Base-by-base conservation (phyloP, 2,888 invertebrate genomes). In the Dynastes tityus region DNA sequence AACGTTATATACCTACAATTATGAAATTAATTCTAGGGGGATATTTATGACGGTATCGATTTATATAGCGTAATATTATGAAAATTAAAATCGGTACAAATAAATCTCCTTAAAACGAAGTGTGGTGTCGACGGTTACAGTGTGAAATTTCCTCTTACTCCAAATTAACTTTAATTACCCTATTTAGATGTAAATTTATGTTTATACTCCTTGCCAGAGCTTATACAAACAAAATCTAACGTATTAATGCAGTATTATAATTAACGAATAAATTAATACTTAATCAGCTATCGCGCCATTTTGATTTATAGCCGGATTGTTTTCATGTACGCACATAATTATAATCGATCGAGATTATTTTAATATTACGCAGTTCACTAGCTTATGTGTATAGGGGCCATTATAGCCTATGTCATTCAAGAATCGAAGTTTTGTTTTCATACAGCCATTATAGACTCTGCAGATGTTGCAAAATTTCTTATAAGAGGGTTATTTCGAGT, bases 131-230 rank as follows among this genome's bases (percentile, higher is more conserved):
- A 70, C 49, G 32, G 27, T 70, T 70, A 58, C 2, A 37, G 13
- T 71, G 37, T 49, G 70, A 32, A 16, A 71, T 37, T 55, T 58
- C 71, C 71, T 71, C 22, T 58, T 37, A 9, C 37, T 71, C 22
- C 37, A 55, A 32, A 71, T 71, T 71, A 55, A 55, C 37, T 71
- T 71, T 61, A 73, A 73, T 73, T 40, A 73, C 27, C 22, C 61
- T 27, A 73, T 73, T 73, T 73, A 58, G 61, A 73, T 73, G 73
- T 73, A 73, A 73, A 73, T 73, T 73, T 73, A 73, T 73, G 73
- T 61, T 61, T 73, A 73, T 73, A 61, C 61, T 73, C 32, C 27
- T 53, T 68, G 11, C 37, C 55, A 2, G 11, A 53, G 32, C 51
- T 2, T 40, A 74, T 49, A 61, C 61, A 61, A 61, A 61, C 61